Evolutionary conservation across 2,113 vertebrate species (phyloP), one percentile per base, ranked within the genome.

Genomic region (Nothoprocta perdicaria): DNA sequence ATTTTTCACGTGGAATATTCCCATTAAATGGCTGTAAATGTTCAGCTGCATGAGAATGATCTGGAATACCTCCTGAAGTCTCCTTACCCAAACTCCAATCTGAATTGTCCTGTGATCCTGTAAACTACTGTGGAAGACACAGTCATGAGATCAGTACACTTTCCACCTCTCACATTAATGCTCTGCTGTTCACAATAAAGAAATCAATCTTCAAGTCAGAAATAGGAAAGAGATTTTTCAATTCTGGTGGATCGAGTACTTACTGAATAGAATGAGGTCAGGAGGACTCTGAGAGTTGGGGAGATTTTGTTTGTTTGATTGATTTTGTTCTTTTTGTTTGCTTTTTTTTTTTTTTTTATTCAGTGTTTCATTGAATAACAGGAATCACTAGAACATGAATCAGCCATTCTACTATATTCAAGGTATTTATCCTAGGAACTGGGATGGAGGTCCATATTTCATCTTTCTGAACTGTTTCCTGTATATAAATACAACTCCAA

Each of bases 1-100:
- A 84, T 84, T 95, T 52, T 93, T 92, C 57, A 75, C 16, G 9
- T 10, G 13, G 48, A 87, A 80, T 92, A 88, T 72, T 52, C 29
- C 41, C 46, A 74, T 26, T 69, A 48, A 83, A 76, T 55, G 38
- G 6, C 4, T 80, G n/a, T 65, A 86, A 86, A 73, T 45, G 22
- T 14, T 66, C 63, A 74, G 24, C 41, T 82, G 29, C 57, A 58
- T 77, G 3, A 73, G 52, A 15, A 1, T 50, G 10, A 21, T 71
- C 22, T 33, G 58, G 15, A 53, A 18, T 15, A 38, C 14, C 10
- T 58, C 11, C 12, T 66, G 24, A 62, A 2, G 57, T n/a, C 19
- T 3, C 12, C 52, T 77, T 17, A 16, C 1, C 7, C 6, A 38
- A 78, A 58, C 52, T 27, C 4, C 17, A 50, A 11, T 8, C 10